Evolutionary conservation across 2,797 vertebrate species (phyloP).

Genomic region (Scyliorhinus canicula): DNA sequence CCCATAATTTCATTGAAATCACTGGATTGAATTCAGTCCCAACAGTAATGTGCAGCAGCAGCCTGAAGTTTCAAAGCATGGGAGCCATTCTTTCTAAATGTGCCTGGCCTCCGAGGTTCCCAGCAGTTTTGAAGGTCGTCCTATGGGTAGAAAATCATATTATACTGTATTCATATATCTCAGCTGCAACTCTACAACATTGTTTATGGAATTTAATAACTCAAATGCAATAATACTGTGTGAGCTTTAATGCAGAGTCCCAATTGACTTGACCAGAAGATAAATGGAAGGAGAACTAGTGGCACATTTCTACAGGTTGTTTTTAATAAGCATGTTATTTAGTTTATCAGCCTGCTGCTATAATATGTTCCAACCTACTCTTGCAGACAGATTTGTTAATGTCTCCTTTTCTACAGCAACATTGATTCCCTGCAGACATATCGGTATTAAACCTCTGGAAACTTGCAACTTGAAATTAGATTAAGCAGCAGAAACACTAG

Average conservation of each 20-base stretch:
- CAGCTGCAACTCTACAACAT: slow-evolving; percentile 52
- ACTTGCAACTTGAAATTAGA: slow-evolving; percentile 62
- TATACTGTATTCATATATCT: slow-evolving; percentile 49
- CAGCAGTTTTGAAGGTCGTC: slow-evolving; percentile 12
- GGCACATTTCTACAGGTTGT: slow-evolving; percentile 54
- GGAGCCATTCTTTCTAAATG: neutral
- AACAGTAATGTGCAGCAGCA: slow-evolving; percentile 25
- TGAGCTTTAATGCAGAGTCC: slow-evolving; percentile 53
- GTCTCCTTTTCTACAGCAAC: slow-evolving; percentile 48
- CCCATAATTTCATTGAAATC: slow-evolving; percentile 25
- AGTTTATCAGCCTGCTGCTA: slow-evolving; percentile 52
- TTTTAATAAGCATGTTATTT: slow-evolving; percentile 62
- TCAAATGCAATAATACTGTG: slow-evolving; percentile 54
- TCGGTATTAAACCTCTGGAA: slow-evolving; percentile 61
- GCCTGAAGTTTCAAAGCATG: slow-evolving; percentile 23
- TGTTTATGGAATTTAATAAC: slow-evolving; percentile 60
- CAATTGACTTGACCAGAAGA: slow-evolving; percentile 57
- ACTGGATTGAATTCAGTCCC: slow-evolving; percentile 27
- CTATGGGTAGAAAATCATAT: slow-evolving; percentile 31
- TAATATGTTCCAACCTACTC: slow-evolving; percentile 51
- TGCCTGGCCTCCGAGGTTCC: slow-evolving; percentile 2
- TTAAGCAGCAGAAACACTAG: slow-evolving; percentile 56
- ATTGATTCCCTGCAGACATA: slow-evolving; percentile 58
- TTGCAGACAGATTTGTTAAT: slow-evolving; percentile 59
- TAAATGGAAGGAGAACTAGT: slow-evolving; percentile 59